These are phyloP conservation scores for Amphipyra berbera DNA, from an alignment of 2,888 invertebrate genomes.

Conservation along the genomic window DNA sequence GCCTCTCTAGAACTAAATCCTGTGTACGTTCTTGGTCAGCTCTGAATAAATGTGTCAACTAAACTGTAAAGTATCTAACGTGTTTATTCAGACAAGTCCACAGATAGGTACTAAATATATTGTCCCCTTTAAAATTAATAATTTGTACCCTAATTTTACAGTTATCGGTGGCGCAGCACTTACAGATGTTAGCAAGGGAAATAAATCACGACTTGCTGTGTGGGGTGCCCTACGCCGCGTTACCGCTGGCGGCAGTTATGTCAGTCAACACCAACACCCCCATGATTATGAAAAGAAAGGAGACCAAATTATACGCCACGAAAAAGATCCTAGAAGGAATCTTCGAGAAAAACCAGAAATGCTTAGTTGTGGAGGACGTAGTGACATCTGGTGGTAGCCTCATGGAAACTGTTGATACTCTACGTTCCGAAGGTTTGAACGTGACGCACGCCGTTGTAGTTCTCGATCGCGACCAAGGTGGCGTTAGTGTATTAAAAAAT, in stretches of 20 bases:
- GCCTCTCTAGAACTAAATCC: no score
- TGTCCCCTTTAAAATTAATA: background rate
- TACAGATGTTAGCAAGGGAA: constrained; percentile 73
- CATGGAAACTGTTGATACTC: constrained; percentile 95
- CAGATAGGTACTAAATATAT: constrained; percentile 4
- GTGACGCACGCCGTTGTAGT: constrained; percentile 96
- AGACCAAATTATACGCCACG: constrained; percentile 98
- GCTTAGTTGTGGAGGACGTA: constrained; percentile 98
- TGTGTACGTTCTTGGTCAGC: no score
- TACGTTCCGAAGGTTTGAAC: constrained; percentile 90
- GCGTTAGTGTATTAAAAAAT: constrained; percentile 92
- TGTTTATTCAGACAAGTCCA: background rate
- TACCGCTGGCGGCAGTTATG: constrained; percentile 97
- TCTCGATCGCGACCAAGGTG: constrained; percentile 98
- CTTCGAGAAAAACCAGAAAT: constrained; percentile 91
- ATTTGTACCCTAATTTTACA: constrained; percentile 57
- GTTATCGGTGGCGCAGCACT: constrained; percentile 77
- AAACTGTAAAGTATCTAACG: background rate
- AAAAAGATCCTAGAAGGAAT: constrained; percentile 98
- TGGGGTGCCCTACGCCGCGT: constrained; percentile 99
- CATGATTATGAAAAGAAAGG: constrained; percentile 98
- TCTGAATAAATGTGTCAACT: constrained; percentile 5
- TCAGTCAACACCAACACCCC: constrained; percentile 93
- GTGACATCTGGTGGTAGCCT: constrained; percentile 98
- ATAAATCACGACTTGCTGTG: constrained; percentile 93